These are phyloP conservation scores for Polyommatus iphigenia DNA, from an alignment of 2,888 invertebrate species.

Conservation along the genomic window DNA sequence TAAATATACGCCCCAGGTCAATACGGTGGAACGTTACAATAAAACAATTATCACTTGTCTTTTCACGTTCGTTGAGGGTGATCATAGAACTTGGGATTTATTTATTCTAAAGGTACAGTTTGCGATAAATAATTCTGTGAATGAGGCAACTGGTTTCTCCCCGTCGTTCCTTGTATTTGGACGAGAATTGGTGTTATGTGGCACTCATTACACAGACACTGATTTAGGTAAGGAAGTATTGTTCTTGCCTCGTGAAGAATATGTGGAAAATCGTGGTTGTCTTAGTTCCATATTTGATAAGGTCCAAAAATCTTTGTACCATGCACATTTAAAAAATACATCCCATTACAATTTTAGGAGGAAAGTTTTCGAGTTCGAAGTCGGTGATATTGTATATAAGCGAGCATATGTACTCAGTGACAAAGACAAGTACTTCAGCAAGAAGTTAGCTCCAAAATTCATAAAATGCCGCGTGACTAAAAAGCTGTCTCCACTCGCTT, in stretches of 20 bases:
- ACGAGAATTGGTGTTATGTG: no score
- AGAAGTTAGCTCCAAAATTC: conserved; percentile 32
- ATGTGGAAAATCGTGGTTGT: no score
- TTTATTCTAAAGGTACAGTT: conserved; percentile 41
- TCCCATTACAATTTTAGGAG: background rate
- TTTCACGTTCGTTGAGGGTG: conserved; percentile 22
- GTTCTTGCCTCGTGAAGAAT: no score
- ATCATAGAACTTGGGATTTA: conserved; percentile 44
- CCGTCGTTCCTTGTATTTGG: no score
- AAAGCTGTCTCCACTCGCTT: conserved; percentile 32
- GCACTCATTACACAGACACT: no score
- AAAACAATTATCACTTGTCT: conserved; percentile 40
- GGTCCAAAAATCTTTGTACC: no score
- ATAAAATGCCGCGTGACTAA: conserved; percentile 8
- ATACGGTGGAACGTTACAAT: conserved; percentile 38
- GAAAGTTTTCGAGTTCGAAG: conserved; percentile 37
- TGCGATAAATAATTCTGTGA: conserved; percentile 42
- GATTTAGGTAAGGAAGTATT: no score
- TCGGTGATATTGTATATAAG: conserved; percentile 40
- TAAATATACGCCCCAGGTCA: conserved; percentile 38
- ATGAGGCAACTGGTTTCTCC: conserved; percentile 38
- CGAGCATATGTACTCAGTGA: conserved; percentile 33
- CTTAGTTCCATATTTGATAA: no score
- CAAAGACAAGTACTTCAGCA: conserved; percentile 34
- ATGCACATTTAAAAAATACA: no score